phyloP scores from a whole-genome alignment of 2,113 vertebrate genomes.

The Oreocharis arfaki region DNA sequence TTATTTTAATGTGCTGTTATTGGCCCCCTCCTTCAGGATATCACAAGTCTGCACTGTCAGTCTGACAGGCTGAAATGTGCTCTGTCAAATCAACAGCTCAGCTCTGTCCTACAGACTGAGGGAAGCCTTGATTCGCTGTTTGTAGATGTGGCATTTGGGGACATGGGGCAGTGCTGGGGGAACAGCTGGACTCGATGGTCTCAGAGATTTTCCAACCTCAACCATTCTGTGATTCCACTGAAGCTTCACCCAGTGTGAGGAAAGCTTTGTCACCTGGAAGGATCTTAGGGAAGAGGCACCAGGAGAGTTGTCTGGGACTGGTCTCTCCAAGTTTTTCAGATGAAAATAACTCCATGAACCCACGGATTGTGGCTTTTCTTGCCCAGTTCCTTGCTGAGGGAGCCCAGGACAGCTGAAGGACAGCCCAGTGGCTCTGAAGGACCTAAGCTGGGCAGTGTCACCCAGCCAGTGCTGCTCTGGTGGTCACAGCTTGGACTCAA shows the following conservation, averaged over 20 bases:
- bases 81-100: background rate
- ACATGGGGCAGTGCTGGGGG: background rate
- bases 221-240: background rate
- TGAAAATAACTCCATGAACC: background rate
- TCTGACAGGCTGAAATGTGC: background rate
- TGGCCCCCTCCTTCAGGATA: constrained; percentile 25
- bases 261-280: background rate
- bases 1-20: background rate
- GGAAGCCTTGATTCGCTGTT: background rate
- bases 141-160: background rate
- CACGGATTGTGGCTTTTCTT: background rate
- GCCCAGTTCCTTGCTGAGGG: background rate
- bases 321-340: background rate
- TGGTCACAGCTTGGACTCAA: background rate
- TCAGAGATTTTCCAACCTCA: background rate
- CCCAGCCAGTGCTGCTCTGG: background rate
- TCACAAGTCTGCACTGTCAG: constrained; percentile 16
- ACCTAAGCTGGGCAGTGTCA: background rate
- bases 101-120: background rate
- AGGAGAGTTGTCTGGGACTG: background rate
- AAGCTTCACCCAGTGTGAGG: background rate
- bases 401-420: background rate
- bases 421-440: background rate
- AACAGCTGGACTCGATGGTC: fast-evolving
- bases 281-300: background rate